Base-by-base conservation (phyloP, 2,113 vertebrate species). In the Ceuthmochares aereus region DNA sequence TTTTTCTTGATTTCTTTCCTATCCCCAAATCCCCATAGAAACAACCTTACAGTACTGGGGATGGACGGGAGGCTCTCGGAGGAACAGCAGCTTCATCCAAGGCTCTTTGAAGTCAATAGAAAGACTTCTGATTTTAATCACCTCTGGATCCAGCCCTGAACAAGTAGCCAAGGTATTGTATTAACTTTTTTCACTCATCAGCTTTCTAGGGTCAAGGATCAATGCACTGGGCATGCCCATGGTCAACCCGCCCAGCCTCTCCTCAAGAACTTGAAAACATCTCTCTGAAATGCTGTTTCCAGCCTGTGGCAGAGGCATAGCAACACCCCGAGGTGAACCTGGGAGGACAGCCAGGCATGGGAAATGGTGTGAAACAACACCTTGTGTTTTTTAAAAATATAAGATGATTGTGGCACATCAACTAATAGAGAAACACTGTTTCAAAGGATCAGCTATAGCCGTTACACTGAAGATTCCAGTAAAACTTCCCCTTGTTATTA, bases 21-120 rank as follows among this genome's bases (percentile, higher is more conserved):
- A 51, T n/a, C 9, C 9, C 23, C 22, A 14, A 18, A 3, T 1
- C 4, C 7, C 22, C 1, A 0, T 1, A 75, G 30, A 72, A 91
- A 86, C 70, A 30, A 70, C 11, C 51, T 75, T 68, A 43, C 67
- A 64, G 76, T 37, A 23, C 26, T 49, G 34, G 8, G 23, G 55
- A 63, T 12, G 40, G 76, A 52, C 0, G 17, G 10, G 49, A 79
- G 64, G 32, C 56, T 43, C 59, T 66, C 59, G 62, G 54, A 43
- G 58, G 27, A 77, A 36, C 1, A 92, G 47, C 30, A 83, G 36
- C n/a, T 23, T 88, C 45, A 55, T 45, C 72, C 58, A 56, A 79
- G 37, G 73, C 6, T 78, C 76, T 88, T 34, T 78, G 51, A 84
- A 89, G 45, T 45, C 85, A 90, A 68, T 34, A 87, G 69, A 81